These are phyloP conservation scores for Drosophila carrolli DNA, from an alignment of 1,140 invertebrate species.

Conservation along the genomic window DNA sequence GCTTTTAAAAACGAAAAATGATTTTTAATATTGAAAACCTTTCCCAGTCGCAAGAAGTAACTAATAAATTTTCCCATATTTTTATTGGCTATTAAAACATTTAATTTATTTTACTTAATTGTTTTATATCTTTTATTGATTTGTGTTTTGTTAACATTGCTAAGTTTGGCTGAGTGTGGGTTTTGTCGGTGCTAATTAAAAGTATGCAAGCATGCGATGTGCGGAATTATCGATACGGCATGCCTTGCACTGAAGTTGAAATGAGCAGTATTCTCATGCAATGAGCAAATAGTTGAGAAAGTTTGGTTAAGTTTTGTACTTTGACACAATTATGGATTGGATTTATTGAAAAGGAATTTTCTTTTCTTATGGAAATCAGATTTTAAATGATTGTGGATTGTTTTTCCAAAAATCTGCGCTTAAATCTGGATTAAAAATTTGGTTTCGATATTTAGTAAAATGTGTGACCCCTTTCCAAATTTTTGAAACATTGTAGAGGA, in stretches of 20 bases:
- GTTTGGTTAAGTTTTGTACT: not conserved
- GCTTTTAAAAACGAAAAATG: too few relatives aligned
- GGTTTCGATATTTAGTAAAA: too few relatives aligned
- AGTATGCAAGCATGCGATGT: slow-evolving; percentile 8
- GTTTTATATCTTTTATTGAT: not conserved
- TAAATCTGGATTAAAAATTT: too few relatives aligned
- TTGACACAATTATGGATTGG: not conserved
- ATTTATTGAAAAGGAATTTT: not conserved
- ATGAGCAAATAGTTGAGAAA: not conserved
- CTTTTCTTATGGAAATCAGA: too few relatives aligned
- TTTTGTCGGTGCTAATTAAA: slow-evolving; percentile 10
- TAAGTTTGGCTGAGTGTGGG: not conserved
- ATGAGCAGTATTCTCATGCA: not conserved
- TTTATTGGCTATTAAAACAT: too few relatives aligned
- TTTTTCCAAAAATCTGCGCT: too few relatives aligned
- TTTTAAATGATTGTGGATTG: too few relatives aligned
- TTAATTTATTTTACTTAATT: not conserved
- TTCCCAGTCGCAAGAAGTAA: too few relatives aligned
- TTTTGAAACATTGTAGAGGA: too few relatives aligned
- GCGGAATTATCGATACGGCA: slow-evolving; percentile 11
- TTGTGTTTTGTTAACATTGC: not conserved
- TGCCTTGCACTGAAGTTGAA: not conserved
- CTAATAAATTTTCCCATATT: too few relatives aligned
- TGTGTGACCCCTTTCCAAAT: too few relatives aligned
- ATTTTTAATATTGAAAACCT: too few relatives aligned